Conservation (phyloP, 1,140 invertebrate species). For the Bilobella aurantiaca region DNA sequence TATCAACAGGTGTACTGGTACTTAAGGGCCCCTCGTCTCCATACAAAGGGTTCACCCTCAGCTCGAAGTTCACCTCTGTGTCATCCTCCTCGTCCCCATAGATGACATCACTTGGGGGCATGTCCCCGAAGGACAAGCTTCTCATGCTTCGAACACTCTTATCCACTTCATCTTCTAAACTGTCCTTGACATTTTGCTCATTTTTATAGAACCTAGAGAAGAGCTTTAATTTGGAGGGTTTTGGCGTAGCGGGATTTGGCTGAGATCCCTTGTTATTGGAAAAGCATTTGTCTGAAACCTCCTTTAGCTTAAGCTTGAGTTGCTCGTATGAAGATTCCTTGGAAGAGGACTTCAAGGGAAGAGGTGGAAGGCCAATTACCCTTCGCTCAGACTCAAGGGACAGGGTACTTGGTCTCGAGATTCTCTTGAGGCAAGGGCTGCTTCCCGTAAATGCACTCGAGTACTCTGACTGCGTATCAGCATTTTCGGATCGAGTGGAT, state of each 20-base stretch:
- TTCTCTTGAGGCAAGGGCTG: slow-evolving; percentile 32
- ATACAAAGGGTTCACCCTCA: slow-evolving; percentile 44
- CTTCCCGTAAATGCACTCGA: not conserved
- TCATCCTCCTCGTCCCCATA: slow-evolving; percentile 39
- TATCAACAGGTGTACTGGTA: not conserved
- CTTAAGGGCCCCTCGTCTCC: slow-evolving; percentile 39
- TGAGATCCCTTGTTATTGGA: slow-evolving; percentile 5
- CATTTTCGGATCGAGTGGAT: not conserved
- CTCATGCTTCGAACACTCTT: slow-evolving; percentile 45
- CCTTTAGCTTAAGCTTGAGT: slow-evolving; percentile 32
- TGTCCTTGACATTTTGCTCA: slow-evolving; percentile 1
- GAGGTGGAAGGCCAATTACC: slow-evolving; percentile 29
- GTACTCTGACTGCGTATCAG: not conserved
- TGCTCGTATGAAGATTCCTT: slow-evolving; percentile 28
- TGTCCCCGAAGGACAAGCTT: slow-evolving; percentile 62
- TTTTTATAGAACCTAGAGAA: slow-evolving; percentile 29
- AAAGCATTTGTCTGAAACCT: slow-evolving; percentile 31
- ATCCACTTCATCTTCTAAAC: not conserved
- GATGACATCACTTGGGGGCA: slow-evolving; percentile 56
- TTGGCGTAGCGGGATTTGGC: not conserved
- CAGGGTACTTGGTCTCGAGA: slow-evolving; percentile 13
- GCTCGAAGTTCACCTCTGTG: slow-evolving; percentile 28
- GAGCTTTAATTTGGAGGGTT: slow-evolving; percentile 2
- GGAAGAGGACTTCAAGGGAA: slow-evolving; percentile 14
- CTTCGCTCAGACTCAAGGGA: not conserved